These are phyloP conservation scores for Hypsopygia costalis DNA, from an alignment of 2,888 invertebrate genomes.

Conservation along the genomic window DNA sequence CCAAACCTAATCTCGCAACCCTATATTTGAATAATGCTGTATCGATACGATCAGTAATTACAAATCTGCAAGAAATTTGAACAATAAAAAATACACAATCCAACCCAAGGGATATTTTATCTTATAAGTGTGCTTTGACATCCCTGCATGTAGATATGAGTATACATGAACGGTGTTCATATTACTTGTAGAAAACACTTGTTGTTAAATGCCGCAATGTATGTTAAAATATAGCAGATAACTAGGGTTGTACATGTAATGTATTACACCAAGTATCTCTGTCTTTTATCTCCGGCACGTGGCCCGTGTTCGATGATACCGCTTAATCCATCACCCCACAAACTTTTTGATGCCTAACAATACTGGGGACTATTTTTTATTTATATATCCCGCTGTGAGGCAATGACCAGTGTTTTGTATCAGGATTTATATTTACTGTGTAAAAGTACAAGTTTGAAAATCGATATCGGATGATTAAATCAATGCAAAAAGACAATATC, in stretches of 20 bases:
- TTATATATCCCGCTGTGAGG: conserved; percentile 14
- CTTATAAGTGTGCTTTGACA: conserved; percentile 29
- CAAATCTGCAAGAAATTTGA: conserved; percentile 27
- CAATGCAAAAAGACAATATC: too few species aligned
- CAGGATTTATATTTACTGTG: conserved; percentile 1
- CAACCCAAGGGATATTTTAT: conserved; percentile 44
- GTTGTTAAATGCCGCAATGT: too few species aligned
- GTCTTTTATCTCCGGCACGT: conserved; percentile 60
- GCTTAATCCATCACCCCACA: conserved; percentile 64
- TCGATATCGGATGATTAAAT: too few species aligned
- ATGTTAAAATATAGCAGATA: conserved; percentile 12
- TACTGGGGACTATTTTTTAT: conserved; percentile 28
- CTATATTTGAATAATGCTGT: conserved; percentile 17
- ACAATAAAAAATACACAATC: conserved; percentile 34
- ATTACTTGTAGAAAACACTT: too few species aligned
- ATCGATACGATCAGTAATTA: conserved; percentile 25
- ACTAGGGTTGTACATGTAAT: conserved; percentile 16
- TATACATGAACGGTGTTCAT: too few species aligned
- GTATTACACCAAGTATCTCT: conserved; percentile 28
- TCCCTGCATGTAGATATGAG: too few species aligned
- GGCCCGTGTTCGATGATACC: conserved; percentile 51
- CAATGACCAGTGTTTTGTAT: conserved; percentile 1
- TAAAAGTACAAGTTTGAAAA: too few species aligned
- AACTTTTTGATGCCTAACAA: conserved; percentile 63
- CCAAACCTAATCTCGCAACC: conserved; percentile 17